Conservation (phyloP, 2,113 vertebrate species). For the Malurus alboscapulatus region DNA sequence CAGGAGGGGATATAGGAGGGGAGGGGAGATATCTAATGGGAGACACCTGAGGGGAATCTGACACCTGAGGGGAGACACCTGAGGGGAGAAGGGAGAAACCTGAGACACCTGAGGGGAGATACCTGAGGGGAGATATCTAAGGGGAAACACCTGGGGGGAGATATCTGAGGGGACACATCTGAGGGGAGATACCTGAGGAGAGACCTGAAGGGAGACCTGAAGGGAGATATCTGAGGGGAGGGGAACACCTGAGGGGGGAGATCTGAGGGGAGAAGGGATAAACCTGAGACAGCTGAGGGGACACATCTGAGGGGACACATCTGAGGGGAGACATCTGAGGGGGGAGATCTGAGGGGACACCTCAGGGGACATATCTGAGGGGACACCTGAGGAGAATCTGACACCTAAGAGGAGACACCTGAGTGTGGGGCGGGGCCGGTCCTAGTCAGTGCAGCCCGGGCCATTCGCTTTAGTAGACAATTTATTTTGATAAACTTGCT, state of each 20-base stretch:
- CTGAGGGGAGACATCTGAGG: neutral
- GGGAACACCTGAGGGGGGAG: neutral
- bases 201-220: neutral
- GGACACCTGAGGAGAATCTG: neutral
- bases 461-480: slow-evolving; percentile 78
- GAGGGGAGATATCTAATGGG: neutral
- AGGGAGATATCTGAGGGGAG: no score
- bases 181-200: no score
- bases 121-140: neutral
- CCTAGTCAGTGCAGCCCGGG: neutral
- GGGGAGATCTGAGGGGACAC: neutral
- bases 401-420: neutral
- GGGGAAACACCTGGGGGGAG: fast-evolving
- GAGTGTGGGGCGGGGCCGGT: fast-evolving
- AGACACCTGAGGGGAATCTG: neutral
- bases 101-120: neutral
- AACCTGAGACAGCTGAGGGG: neutral
- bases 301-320: fast-evolving
- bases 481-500: slow-evolving; percentile 88
- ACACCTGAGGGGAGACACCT: fast-evolving
- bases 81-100: no score
- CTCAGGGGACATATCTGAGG: neutral
- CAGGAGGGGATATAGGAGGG: neutral
- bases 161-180: neutral
- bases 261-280: neutral